Base-by-base conservation (phyloP, 2,797 vertebrate genomes). In the Vipera ursinii region DNA sequence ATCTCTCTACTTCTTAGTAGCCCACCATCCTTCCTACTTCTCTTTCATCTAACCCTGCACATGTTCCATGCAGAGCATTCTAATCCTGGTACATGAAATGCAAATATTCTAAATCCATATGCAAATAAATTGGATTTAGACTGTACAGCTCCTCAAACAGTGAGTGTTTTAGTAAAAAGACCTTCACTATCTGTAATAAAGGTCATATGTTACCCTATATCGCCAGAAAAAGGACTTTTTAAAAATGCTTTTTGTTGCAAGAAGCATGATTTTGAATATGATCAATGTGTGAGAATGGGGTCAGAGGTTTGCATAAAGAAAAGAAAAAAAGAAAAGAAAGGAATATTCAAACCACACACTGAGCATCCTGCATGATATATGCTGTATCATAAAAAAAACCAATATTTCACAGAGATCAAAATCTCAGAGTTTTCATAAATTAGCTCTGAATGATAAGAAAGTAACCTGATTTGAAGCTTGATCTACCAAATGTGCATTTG, bases 401-500 rank as follows among this genome's bases (percentile, higher is more conserved):
- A 91, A 17, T 5, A 94, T 96, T 96, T 92, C 92, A 95, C 90
- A 48, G 92, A 96, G 91, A 89, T 89, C 60, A 53, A 65, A 59
- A 59, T 53, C 61, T 59, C 51, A 89, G 38, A 91, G 92, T 94
- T 94, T 95, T 95, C 94, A 96, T 92, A 89, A 95, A 95, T 95
- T 95, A 95, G 85, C 94, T 95, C 88, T 94, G 94, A 90, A 61
- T 88, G 51, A 91, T 69, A 32, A 63, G 26, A 86, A 91, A 60
- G 7, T 86, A 53, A 69, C 87, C 60, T 48, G 87, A 95, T 96
- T 89, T 91, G 95, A 89, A 95, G 87, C 95, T 96, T 95, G 95
- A 96, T 95, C 92, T 95, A 94, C 88, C 93, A 95, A 93, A 95
- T 69, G 88, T 95, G 86, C 94, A 96, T 95, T 91, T 78, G 94